Base-by-base conservation (phyloP, 2,113 vertebrate genomes). In the Trogon melanurus region DNA sequence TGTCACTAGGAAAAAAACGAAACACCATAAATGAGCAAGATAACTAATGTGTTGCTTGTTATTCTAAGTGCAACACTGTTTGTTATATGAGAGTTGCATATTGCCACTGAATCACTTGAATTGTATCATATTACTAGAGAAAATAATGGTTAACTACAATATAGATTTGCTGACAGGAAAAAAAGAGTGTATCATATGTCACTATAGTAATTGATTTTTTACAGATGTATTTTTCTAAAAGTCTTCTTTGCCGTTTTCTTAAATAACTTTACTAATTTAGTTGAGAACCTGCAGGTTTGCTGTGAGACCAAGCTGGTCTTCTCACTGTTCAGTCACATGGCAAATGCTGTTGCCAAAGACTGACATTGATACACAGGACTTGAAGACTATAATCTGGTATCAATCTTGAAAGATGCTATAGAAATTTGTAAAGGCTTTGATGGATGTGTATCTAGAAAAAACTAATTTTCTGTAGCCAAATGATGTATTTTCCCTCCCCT, bases 391-490 rank as follows among this genome's bases (percentile, higher is more conserved):
- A 84, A 85, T 93, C 76, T 81, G 73, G 58, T 96, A 94, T 96
- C 96, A 95, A 85, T 97, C 96, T 89, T 91, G 93, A 96, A 95
- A 95, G 93, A 96, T 70, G 85, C 73, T 62, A 5, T 13, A 95
- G 91, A 91, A 89, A 91, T 94, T 92, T 91, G 29, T 93, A 79
- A 91, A 73, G 88, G 80, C 73, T 94, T 94, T 97, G 97, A 97
- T 97, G 96, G 95, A 97, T 96, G 96, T 85, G 51, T 84, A 86
- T 82, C 92, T 87, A 87, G 93, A 86, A 85, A 95, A 96, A 96
- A 97, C 86, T 94, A 93, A 96, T 96, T 97, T 97, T 97, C 96
- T 95, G 64, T 93, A 92, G 93, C 96, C 69, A 95, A 97, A 92
- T 95, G 93, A 96, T 97, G 32, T 89, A 89, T 96, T 91, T 96